Evolutionary conservation across 2,888 invertebrate species (phyloP).

Genomic region (Drosophila borborema): DNA sequence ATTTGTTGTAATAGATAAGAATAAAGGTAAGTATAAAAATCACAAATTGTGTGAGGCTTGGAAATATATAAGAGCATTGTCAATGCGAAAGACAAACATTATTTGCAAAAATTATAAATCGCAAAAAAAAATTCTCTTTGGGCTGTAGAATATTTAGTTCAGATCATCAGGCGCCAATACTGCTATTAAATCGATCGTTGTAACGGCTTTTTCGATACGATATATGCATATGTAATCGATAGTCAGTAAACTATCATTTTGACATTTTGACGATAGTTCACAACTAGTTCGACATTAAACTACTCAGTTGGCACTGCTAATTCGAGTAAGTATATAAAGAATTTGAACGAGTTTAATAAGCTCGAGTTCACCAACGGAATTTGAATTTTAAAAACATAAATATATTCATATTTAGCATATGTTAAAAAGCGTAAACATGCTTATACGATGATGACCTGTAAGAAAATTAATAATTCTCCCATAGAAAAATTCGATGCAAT

Average conservation of each 20-base stretch:
- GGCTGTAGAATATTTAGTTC: no score
- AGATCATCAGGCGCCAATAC: neutral
- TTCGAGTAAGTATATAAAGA: neutral
- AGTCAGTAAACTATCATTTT: neutral
- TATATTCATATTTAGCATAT: neutral
- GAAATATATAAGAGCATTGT: no score
- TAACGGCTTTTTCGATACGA: neutral
- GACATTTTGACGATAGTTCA: neutral
- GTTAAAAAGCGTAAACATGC: neutral
- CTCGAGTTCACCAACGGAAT: neutral
- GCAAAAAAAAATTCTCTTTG: no score
- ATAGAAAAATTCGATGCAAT: neutral
- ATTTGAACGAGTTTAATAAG: neutral
- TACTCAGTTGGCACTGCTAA: neutral
- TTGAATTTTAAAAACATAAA: neutral
- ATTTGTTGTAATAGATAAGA: neutral
- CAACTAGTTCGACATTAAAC: neutral
- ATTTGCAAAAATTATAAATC: no score
- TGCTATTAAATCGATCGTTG: neutral
- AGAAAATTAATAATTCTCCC: neutral
- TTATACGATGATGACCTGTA: neutral
- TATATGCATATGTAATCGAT: neutral
- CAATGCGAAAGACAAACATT: no score
- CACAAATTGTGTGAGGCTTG: no score
- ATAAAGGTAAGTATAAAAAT: no score